Evolutionary conservation across 37 sponge, comb jelly and placozoan species (phyloP), one percentile per base, ranked within the genome.

Genomic region (Ianthella basta): DNA sequence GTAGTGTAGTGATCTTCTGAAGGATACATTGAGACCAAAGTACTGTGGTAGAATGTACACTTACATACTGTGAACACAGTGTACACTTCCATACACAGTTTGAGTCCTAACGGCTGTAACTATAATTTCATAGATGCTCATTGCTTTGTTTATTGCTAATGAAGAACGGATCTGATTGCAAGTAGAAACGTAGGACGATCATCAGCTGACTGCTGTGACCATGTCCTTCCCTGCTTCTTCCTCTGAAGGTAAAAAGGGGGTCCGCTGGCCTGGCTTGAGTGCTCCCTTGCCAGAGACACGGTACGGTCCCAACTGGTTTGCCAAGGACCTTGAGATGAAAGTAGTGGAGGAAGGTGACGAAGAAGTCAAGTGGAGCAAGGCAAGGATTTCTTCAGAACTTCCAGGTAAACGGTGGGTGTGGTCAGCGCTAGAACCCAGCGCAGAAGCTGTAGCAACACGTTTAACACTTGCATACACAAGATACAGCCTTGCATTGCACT

Each of bases 251-350:
- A 25, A 12, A 53, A 41, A 30, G 38, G 89, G 89, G 12, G 66
- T 36, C 0, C 56, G 82, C 20, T 89, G 89, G 89, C 85, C 82
- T 53, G 89, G 89, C 19, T 55, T 89, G 56, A 89, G 89, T 20
- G 50, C 61, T 32, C 89, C 85, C 32, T 20, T 89, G 23, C 37
- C 60, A 44, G 39, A 70, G 53, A 30, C 60, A 13, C 56, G 56
- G 27, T 68, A 81, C 33, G 57, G 50, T 23, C 21, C 16, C 0
- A 44, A 75, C 33, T 86, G 87, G 87, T 0, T 86, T 34, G 21
- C 55, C 0, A 20, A 36, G 6, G 33, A 68, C 0, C 29, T 68
- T 23, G 38, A 75, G 66, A 90, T 92, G n/a, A 93, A 94, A 44
- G 88, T 90, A 19, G 63, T 78, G 23, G 73, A 79, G 10, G 39